Base-by-base conservation (phyloP, 2,113 vertebrate species). In the Oenanthe melanoleuca region DNA sequence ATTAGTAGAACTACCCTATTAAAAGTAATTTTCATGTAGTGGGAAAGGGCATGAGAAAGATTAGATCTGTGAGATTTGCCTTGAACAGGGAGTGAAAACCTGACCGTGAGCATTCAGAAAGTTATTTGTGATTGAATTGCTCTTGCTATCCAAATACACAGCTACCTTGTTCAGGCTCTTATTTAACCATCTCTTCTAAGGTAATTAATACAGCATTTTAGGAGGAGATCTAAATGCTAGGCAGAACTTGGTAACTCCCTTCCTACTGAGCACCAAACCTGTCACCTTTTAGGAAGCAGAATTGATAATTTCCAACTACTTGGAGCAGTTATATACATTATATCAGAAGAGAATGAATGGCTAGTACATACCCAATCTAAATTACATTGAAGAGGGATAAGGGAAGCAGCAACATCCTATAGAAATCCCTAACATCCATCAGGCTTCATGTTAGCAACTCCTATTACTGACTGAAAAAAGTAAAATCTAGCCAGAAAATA, bases 31-130 rank as follows among this genome's bases (percentile, higher is more conserved):
- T 74, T 75, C 24, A 8, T 53, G 25, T 20, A 93, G 85, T 69
- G 37, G 40, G 50, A 94, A 95, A 91, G 75, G 88, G 69, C 86
- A 96, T 14, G 80, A 91, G 65, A 88, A 95, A 95, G 79, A 94
- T 92, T 80, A 90, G 64, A 95, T 94, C 82, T 77, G 23, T 20
- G 56, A 90, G 75, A 80, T 78, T 79, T 83, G n/a, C 74, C 45
- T 60, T 60, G 25, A 82, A 90, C 47, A 42, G 74, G 2, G 20
- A 88, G 42, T 23, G 64, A 93, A 88, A 94, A 63, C 60, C 44
- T n/a, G 71, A 94, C 69, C 9, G 24, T 25, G 49, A 73, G n/a
- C 33, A 67, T 66, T 88, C 25, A 70, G 55, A 69, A 56, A 70
- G 49, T 37, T 93, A 77, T 44, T 93, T 86, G 71, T 59, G 44